A percentile compares a stretch with the other conserved stretches of the same genome.
Conservation (phyloP, 2,888 invertebrate species). For the Monopis laevigella region DNA sequence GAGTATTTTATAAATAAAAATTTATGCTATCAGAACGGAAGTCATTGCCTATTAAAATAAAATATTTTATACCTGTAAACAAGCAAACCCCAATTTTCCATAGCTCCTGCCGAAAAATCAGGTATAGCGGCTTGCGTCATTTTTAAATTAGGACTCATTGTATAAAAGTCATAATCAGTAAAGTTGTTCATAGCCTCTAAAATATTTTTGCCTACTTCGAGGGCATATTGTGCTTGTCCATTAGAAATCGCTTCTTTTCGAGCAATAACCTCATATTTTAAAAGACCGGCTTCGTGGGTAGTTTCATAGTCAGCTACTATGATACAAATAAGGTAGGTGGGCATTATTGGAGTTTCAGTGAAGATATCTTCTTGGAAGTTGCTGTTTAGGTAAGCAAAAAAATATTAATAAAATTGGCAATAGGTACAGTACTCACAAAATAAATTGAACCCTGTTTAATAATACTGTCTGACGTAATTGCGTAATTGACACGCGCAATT, state of each 20-base stretch:
- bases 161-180: constrained; percentile 56
- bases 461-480: too few relatives aligned
- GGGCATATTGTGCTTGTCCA: constrained; percentile 46
- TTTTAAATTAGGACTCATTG: constrained; percentile 49
- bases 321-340: constrained; percentile 77
- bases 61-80: constrained; percentile 69
- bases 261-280: constrained; percentile 51
- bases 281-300: neutral
- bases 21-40: too few relatives aligned
- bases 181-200: constrained; percentile 62
- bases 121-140: constrained; percentile 82
- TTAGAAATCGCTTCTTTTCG: constrained; percentile 41
- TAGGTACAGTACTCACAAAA: too few relatives aligned
- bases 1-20: too few relatives aligned
- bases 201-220: constrained; percentile 44
- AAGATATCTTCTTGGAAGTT: constrained; percentile 38
- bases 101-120: constrained; percentile 80
- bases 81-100: constrained; percentile 88
- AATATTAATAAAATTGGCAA: too few relatives aligned
- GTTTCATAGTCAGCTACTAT: constrained; percentile 70
- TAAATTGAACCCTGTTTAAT: too few relatives aligned
- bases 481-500: too few relatives aligned
- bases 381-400: too few relatives aligned
- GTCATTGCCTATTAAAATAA: neutral
- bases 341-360: constrained; percentile 56